Evolutionary conservation across 2,113 vertebrate species (phyloP).

Genomic region (Atherinomorus stipes): DNA sequence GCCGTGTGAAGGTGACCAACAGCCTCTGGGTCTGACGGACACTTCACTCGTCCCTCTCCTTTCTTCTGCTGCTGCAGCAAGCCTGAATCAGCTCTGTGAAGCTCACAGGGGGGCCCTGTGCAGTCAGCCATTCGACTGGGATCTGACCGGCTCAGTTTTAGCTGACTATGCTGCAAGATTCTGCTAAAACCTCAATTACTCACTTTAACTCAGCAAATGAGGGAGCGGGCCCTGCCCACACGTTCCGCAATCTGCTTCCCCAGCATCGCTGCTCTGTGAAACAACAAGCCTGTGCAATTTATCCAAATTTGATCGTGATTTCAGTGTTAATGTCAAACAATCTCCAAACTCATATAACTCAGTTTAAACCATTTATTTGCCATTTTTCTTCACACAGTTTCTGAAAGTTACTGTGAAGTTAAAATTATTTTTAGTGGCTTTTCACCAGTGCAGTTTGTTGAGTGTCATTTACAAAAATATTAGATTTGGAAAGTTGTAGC

Average conservation of each 20-base stretch:
- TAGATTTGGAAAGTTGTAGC: no score
- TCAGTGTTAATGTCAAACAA: no score
- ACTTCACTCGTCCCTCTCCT: slow-evolving; percentile 15
- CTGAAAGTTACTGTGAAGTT: no score
- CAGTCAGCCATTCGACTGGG: neutral
- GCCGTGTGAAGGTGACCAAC: slow-evolving; percentile 45
- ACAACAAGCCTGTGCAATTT: no score
- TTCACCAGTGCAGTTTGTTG: no score
- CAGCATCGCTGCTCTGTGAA: slow-evolving; percentile 9
- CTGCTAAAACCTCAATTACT: slow-evolving; percentile 51
- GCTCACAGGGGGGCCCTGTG: slow-evolving; percentile 4
- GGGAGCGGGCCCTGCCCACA: slow-evolving; percentile 18
- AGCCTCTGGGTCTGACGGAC: slow-evolving; percentile 29
- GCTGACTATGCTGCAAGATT: slow-evolving; percentile 41
- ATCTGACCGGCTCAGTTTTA: slow-evolving; percentile 35
- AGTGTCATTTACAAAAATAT: no score
- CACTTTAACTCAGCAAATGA: slow-evolving; percentile 53
- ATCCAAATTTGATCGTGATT: no score
- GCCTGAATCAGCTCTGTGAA: slow-evolving; percentile 33
- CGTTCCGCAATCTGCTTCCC: slow-evolving; percentile 10
- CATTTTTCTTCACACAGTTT: no score
- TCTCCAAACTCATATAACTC: no score
- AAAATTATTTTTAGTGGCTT: no score
- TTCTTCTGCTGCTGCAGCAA: slow-evolving; percentile 16
- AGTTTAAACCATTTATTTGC: no score